phyloP scores from a whole-genome alignment of 2,797 vertebrate species.

The Poliocrania exsul region DNA sequence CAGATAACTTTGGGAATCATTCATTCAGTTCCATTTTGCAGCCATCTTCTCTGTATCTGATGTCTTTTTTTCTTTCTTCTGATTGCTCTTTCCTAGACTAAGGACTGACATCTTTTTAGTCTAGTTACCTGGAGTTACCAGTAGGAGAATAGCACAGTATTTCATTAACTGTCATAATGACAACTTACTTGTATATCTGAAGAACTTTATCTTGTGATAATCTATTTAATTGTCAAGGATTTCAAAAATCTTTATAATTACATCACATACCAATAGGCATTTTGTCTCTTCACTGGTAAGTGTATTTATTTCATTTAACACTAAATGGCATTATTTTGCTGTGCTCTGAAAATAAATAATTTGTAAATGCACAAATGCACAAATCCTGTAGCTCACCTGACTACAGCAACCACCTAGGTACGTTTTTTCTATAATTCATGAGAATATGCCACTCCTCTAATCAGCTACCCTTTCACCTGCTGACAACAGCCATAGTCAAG shows the following conservation, averaged over 20 bases:
- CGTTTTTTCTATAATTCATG: not conserved
- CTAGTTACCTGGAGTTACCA: not conserved
- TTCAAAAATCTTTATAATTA: not conserved
- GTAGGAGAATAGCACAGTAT: not conserved
- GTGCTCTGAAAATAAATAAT: not conserved
- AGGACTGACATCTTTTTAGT: not conserved
- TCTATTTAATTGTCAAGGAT: not conserved
- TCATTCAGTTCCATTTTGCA: not conserved
- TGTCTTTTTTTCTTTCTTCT: not conserved
- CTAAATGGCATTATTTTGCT: not conserved
- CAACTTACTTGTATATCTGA: not conserved
- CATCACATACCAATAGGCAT: not conserved
- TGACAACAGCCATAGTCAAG: not conserved
- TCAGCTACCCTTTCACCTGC: not conserved
- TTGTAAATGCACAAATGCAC: not conserved
- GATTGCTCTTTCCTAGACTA: not conserved
- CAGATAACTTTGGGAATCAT: not conserved
- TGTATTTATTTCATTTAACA: not conserved
- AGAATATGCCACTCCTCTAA: not conserved
- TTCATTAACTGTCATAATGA: not conserved
- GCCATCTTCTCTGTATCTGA: not conserved
- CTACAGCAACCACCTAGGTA: not conserved
- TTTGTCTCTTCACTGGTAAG: not conserved
- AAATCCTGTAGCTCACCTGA: not conserved
- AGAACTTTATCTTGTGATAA: not conserved